Evolutionary conservation across 1,140 invertebrate genomes (phyloP).

Genomic region (Myzus persicae): DNA sequence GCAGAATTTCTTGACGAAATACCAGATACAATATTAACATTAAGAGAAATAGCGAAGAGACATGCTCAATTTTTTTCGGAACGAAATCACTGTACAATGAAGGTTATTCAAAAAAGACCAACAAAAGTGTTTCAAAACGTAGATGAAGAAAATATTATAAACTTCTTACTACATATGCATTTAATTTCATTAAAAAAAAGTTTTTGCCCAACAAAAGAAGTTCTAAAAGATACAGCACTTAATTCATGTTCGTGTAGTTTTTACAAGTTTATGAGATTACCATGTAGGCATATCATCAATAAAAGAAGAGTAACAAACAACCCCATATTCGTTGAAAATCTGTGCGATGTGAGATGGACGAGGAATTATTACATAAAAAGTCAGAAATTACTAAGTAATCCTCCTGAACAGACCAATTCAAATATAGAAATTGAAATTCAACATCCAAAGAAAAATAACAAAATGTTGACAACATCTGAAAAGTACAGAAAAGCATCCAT

Average conservation of each 20-base stretch:
- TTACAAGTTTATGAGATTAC: background rate
- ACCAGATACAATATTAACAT: too few relatives aligned
- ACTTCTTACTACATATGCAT: background rate
- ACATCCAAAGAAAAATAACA: background rate
- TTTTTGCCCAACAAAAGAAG: background rate
- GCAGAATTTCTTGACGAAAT: too few relatives aligned
- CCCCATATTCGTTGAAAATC: background rate
- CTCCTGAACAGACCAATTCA: background rate
- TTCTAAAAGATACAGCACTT: background rate
- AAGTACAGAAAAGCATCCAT: background rate
- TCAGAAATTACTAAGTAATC: background rate
- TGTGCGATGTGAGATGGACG: background rate
- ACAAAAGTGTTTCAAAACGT: background rate
- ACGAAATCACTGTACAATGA: background rate
- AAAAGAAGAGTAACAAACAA: background rate
- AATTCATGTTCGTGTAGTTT: background rate
- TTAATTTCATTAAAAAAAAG: background rate
- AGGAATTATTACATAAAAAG: background rate
- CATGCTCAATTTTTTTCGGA: too few relatives aligned
- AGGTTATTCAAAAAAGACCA: background rate
- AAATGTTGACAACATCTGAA: background rate
- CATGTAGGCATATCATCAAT: background rate
- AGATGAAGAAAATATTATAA: background rate
- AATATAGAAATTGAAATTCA: background rate
- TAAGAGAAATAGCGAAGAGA: too few relatives aligned